Percentiles rank a stretch among this genome's conserved stretches.
These are phyloP conservation scores for Muntiacus muntjak DNA, from an alignment of 2,113 vertebrate species.

Conservation along the genomic window DNA sequence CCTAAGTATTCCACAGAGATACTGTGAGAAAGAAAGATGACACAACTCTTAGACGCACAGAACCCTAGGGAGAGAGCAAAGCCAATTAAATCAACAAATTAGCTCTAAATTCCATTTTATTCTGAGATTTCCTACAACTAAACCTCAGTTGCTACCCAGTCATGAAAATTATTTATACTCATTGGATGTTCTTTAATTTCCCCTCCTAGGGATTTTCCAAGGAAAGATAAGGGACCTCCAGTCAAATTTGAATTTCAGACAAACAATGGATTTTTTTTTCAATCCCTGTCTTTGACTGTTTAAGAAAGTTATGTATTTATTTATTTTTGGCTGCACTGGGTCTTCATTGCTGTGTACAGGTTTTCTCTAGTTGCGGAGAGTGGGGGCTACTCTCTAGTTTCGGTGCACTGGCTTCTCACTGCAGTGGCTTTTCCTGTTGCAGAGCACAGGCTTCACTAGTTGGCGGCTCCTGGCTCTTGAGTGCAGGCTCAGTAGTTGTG, in stretches of 20 bases:
- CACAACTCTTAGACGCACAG: background rate
- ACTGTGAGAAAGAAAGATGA: background rate
- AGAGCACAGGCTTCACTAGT: background rate
- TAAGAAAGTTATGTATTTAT: background rate
- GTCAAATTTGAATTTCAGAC: background rate
- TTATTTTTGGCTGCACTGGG: background rate
- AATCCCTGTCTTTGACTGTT: background rate
- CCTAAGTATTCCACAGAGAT: background rate
- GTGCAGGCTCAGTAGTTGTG: background rate
- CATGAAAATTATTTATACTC: background rate
- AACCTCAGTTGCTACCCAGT: background rate
- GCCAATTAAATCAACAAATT: background rate
- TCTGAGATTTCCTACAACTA: background rate
- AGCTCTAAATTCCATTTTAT: background rate
- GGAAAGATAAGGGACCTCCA: background rate
- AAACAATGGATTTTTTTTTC: background rate
- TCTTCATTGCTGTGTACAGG: background rate
- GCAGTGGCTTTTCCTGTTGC: background rate
- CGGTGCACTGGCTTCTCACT: background rate
- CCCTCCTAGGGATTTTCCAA: background rate
- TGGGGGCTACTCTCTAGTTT: background rate
- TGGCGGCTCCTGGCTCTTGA: background rate
- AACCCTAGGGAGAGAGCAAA: background rate
- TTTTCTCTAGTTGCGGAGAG: background rate
- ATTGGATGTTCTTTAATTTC: background rate